Conservation (phyloP, 2,113 vertebrate genomes). For the Corydoras maculifer region DNA sequence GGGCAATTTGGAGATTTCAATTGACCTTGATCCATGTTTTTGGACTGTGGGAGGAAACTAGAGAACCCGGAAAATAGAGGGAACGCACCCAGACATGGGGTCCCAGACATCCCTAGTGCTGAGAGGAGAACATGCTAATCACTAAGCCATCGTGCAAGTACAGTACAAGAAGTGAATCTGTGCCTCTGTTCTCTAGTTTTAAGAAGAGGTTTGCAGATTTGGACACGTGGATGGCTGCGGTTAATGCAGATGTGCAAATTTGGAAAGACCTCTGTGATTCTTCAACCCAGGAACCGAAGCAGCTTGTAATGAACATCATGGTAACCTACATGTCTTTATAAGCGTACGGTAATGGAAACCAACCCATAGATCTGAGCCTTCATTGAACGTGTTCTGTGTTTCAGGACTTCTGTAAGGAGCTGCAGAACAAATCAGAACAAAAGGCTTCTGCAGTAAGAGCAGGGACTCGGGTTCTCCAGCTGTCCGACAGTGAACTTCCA, state of each 20-base stretch:
- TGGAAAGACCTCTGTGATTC: constrained; percentile 68
- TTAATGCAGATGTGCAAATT: constrained; percentile 67
- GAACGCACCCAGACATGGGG: too few relatives aligned
- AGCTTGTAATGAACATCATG: constrained; percentile 67
- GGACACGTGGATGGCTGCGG: constrained; percentile 69
- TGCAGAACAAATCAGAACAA: constrained; percentile 67
- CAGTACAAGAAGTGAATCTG: not conserved
- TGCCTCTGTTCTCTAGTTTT: constrained; percentile 66
- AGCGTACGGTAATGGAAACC: not conserved
- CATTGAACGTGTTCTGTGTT: not conserved
- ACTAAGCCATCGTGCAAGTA: too few relatives aligned
- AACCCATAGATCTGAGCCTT: not conserved
- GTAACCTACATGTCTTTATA: constrained; percentile 56
- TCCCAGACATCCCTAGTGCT: too few relatives aligned
- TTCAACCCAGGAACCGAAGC: constrained; percentile 59
- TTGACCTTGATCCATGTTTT: too few relatives aligned
- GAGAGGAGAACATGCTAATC: too few relatives aligned
- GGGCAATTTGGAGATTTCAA: too few relatives aligned
- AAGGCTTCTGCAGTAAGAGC: constrained; percentile 65
- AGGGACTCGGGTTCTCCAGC: constrained; percentile 68
- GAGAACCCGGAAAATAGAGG: too few relatives aligned
- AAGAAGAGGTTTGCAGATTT: constrained; percentile 64
- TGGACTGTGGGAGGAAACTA: too few relatives aligned
- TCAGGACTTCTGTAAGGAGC: constrained; percentile 78
- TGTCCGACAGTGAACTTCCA: constrained; percentile 68